phyloP scores from a whole-genome alignment of 2,113 vertebrate species.

The Telmatochromis sp. region DNA sequence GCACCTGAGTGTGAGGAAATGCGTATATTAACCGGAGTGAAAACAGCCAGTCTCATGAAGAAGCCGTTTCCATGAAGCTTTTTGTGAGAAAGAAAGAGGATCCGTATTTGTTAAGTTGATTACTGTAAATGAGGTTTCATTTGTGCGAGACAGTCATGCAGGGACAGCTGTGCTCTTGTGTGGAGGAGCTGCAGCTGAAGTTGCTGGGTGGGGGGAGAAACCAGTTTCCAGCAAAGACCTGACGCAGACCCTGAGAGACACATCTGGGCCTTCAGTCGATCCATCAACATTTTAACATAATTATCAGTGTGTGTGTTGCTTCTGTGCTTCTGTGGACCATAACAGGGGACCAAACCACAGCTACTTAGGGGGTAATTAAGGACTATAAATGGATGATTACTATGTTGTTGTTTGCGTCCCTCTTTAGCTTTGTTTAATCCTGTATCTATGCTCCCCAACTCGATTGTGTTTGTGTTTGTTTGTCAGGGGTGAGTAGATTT shows the following conservation, averaged over 20 bases:
- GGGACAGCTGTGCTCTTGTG: not conserved
- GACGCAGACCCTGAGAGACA: not conserved
- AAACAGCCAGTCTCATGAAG: not conserved
- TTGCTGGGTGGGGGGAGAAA: not conserved
- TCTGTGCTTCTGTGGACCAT: not conserved
- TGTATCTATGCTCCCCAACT: not conserved
- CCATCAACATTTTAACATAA: not conserved
- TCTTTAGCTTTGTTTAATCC: not conserved
- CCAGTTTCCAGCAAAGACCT: not conserved
- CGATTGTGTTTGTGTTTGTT: not conserved
- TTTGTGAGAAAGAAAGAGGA: not conserved
- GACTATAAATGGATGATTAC: not conserved
- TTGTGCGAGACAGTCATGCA: not conserved
- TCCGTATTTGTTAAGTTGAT: conserved; percentile 11
- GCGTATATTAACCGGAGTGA: not conserved
- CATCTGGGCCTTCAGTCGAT: not conserved
- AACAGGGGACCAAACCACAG: not conserved
- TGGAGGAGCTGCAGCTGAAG: not conserved
- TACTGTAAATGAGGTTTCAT: conserved; percentile 1
- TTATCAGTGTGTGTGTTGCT: not conserved
- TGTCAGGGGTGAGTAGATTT: not conserved
- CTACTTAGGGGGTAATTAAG: not conserved
- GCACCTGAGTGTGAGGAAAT: not conserved
- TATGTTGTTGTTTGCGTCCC: not conserved
- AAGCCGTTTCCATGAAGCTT: not conserved